Base-by-base conservation (phyloP, 1,140 invertebrate genomes). In the Cydia fagiglandana region DNA sequence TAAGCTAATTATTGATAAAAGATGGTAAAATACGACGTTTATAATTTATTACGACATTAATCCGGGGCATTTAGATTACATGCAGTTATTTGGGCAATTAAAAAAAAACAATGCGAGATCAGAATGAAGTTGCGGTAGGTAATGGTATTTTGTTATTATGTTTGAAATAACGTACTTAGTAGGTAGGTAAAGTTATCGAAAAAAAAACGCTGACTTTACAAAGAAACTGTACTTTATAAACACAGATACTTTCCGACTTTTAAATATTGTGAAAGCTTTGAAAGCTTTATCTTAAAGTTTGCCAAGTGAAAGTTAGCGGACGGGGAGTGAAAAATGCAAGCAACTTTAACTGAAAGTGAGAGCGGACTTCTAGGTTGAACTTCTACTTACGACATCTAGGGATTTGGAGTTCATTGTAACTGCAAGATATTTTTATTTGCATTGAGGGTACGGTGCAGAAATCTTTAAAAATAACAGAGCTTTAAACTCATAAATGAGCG, bases 251-350 rank as follows among this genome's bases (percentile, higher is more conserved):
- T 66, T 6, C 15, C 34, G 30, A 38, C 24, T 45, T 47, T 68
- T 64, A 70, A 50, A 61, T 70, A 75, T 70, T 73, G 24, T 15
- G 17, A 75, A 73, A 79, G 73, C 78, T 79, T 74, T 79, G 66
- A 78, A 79, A 81, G 80, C 81, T 82, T 84, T 84, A 83, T 84
- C 78, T 83, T 75, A 86, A 91, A 91, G 83, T 89, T 91, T 56
- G 64, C 56, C 53, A 38, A 85, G 88, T 81, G 86, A 90, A 89
- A 90, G 88, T 89, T 74, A 75, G 45, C 73, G 75, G 80, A 79
- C 74, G 80, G 81, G 83, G 75, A 86, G 84, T 91, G 88, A 91
- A 91, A 91, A 91, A 91, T 91, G 85, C 88, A 88, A 78, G 80
- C 80, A 86, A 88, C 80, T 89, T 85, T 73, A 75, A 75, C 66